Percentiles rank a stretch among this genome's conserved stretches.
phyloP scores from a whole-genome alignment of 2,888 invertebrate species.

The Xylocampa areola region DNA sequence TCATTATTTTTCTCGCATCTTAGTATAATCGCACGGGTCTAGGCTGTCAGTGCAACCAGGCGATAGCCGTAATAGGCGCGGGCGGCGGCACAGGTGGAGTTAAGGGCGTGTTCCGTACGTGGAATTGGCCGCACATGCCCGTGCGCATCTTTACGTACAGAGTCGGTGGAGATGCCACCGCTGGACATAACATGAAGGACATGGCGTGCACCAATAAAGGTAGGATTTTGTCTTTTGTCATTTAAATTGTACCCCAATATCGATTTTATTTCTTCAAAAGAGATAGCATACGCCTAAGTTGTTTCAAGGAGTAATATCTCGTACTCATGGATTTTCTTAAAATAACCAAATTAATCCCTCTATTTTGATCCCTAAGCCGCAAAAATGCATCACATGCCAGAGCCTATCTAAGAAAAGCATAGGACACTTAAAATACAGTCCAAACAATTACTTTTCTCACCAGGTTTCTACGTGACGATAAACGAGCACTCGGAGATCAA shows the following conservation, averaged over 20 bases:
- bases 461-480: slow-evolving; percentile 97
- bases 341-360: no score
- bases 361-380: no score
- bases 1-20: slow-evolving; percentile 16
- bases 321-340: no score
- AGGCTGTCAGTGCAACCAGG: slow-evolving; percentile 99
- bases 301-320: no score
- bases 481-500: slow-evolving; percentile 96
- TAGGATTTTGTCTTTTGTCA: slow-evolving; percentile 61
- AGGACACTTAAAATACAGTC: no score
- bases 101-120: slow-evolving; percentile 91
- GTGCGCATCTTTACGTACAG: slow-evolving; percentile 99
- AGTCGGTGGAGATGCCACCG: slow-evolving; percentile 97
- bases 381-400: no score
- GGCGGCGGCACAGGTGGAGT: slow-evolving; percentile 95
- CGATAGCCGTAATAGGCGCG: slow-evolving; percentile 99
- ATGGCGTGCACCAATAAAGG: slow-evolving; percentile 99
- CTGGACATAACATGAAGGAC: slow-evolving; percentile 95
- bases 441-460: background rate
- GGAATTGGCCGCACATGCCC: slow-evolving; percentile 98
- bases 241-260: background rate
- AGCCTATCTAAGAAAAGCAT: no score
- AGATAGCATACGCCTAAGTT: background rate
- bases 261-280: background rate
- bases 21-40: slow-evolving; percentile 95